A percentile compares a stretch with the other conserved stretches of the same genome.
Evolutionary conservation across 2,888 invertebrate species (phyloP).

Genomic region (Synanthedon vespiformis): DNA sequence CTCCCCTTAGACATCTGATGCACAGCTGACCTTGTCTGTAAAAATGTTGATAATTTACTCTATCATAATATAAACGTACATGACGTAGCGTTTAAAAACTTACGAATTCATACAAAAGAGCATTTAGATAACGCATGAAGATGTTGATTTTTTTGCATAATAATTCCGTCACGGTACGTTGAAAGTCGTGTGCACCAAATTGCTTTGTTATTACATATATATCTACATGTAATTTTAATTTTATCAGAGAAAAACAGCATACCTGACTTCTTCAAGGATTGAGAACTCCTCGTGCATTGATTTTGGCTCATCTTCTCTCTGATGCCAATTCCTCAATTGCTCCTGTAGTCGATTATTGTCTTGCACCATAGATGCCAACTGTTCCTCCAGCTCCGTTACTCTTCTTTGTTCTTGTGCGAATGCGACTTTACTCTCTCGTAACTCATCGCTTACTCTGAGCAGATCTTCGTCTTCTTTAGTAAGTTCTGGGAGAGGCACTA

Average conservation of each 20-base stretch:
- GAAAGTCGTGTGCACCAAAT: neutral
- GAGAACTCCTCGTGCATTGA: constrained; percentile 86
- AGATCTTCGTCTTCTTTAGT: constrained; percentile 65
- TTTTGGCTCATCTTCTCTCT: constrained; percentile 80
- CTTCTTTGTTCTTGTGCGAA: constrained; percentile 79
- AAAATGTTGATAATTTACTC: constrained; percentile 1
- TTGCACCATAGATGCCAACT: constrained; percentile 76
- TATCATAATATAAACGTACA: too few species aligned
- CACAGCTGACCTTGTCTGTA: constrained; percentile 85
- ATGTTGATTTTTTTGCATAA: neutral
- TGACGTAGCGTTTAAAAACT: too few species aligned
- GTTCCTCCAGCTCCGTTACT: constrained; percentile 81
- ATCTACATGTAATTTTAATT: neutral
- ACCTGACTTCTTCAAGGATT: constrained; percentile 88
- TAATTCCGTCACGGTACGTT: neutral
- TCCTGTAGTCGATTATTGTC: constrained; percentile 80
- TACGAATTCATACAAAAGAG: too few species aligned
- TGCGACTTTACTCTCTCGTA: constrained; percentile 77
- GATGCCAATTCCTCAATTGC: constrained; percentile 74
- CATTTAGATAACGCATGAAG: too few species aligned
- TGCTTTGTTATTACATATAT: neutral
- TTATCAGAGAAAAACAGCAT: neutral
- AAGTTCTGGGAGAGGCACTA: constrained; percentile 57
- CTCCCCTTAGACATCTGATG: constrained; percentile 80
- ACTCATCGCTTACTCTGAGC: constrained; percentile 74